A percentile compares a stretch with the other conserved stretches of the same genome.
phyloP scores from a whole-genome alignment of 1,140 invertebrate genomes.

The Drosophila neocordata region DNA sequence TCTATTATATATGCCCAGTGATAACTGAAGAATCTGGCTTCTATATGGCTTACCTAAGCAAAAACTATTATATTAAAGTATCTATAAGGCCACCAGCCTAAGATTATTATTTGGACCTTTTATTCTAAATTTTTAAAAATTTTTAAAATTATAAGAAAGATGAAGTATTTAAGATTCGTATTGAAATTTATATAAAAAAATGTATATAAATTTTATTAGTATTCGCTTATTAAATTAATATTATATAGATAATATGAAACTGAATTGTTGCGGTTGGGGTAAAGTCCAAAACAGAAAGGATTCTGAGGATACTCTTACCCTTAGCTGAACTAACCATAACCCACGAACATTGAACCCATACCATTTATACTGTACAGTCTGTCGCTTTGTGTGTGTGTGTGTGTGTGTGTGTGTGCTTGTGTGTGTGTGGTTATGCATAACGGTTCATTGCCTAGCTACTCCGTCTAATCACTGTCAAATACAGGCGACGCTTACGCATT shows the following conservation, averaged over 20 bases:
- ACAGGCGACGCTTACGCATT: slow-evolving; percentile 75
- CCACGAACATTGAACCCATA: neutral
- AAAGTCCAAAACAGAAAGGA: neutral
- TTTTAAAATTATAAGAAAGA: too few relatives aligned
- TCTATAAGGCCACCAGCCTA: too few relatives aligned
- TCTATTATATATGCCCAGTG: too few relatives aligned
- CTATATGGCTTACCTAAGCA: too few relatives aligned
- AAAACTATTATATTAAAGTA: too few relatives aligned
- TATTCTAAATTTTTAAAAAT: too few relatives aligned
- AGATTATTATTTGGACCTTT: too few relatives aligned
- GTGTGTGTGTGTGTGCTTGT: slow-evolving; percentile 19
- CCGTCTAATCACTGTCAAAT: slow-evolving; percentile 81
- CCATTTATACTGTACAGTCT: neutral
- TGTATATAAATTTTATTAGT: too few relatives aligned
- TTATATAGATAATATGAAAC: neutral
- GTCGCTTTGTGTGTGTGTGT: slow-evolving; percentile 16
- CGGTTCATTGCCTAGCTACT: slow-evolving; percentile 64
- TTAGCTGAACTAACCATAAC: neutral
- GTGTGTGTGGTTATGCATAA: slow-evolving; percentile 62
- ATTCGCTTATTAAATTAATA: too few relatives aligned
- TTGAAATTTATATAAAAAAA: too few relatives aligned
- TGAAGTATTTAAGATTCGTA: too few relatives aligned
- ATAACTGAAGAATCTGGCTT: too few relatives aligned
- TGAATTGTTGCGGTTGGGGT: slow-evolving; percentile 14
- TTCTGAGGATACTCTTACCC: neutral